Evolutionary conservation across 2,888 invertebrate genomes (phyloP), one percentile per base, ranked within the genome.

Genomic region (Monoplex corrugatus): DNA sequence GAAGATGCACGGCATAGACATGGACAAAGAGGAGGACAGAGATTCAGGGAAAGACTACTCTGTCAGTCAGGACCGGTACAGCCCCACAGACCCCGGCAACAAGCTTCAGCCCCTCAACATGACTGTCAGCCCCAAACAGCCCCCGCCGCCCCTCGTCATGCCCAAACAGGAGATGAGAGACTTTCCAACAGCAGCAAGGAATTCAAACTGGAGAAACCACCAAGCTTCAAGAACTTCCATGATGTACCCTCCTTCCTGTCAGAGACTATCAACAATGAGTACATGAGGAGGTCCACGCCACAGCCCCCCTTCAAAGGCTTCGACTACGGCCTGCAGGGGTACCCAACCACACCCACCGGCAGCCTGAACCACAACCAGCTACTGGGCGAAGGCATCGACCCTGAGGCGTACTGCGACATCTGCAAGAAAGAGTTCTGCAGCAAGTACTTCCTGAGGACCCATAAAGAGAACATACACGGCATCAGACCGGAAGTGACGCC

Each of bases 361-460:
- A 92, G 92, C 89, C 93, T 93, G 43, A 92, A 93, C 38, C 92
- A 92, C 90, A 94, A 95, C 40, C 95, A 95, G 86, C 93, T 95
- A 40, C 93, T 95, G 68, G 95, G 95, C 90, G 93, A 95, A 92
- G 95, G 95, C 82, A 96, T 96, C 91, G 96, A 96, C 89, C 96
- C 96, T 35, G 95, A 95, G 87, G 95, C 96, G 28, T 96, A 95
- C 92, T 96, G 96, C 91, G 95, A 95, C 91, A 95, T 99, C 92
- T 99, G 99, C 96, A 98, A 99, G 96, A 99, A 99, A 96, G 99
- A 99, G 96, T 97, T 99, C 88, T 99, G 99, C 97, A 99, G 99
- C 96, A 99, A 99, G 96, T 99, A 99, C 96, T 99, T 99, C 95
- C 97, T 99, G 90, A 97, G 99, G 91, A 99, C 99, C 40, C 99